Percentiles rank a stretch among this genome's conserved stretches.
Conservation (phyloP, 2,888 invertebrate species). For the Cordilura impudica region DNA sequence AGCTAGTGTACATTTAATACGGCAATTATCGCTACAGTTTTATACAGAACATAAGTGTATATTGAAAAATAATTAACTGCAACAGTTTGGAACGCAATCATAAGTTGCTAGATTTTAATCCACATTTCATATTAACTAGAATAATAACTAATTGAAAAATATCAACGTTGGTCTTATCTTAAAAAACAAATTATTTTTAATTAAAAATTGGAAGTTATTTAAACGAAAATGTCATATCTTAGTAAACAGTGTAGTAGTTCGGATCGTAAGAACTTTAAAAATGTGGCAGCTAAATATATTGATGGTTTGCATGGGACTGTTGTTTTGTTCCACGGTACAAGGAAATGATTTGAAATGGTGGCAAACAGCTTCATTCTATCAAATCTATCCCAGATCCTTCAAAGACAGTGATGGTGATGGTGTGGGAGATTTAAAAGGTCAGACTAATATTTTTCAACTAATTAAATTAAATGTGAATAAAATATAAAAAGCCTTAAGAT, state of each 20-base stretch:
- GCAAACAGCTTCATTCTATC: slow-evolving; percentile 88
- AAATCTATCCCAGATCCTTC: slow-evolving; percentile 91
- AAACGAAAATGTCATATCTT: neutral
- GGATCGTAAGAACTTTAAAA: neutral
- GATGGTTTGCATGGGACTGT: slow-evolving; percentile 52
- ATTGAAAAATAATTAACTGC: no score
- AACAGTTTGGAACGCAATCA: no score
- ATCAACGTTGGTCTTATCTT: no score
- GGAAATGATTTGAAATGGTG: slow-evolving; percentile 82
- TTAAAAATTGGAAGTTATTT: neutral
- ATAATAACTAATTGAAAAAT: no score
- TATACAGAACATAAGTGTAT: no score
- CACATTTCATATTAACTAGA: neutral
- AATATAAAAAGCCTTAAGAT: no score
- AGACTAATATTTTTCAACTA: no score
- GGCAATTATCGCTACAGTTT: no score
- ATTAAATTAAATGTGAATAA: no score
- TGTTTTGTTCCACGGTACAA: slow-evolving; percentile 60
- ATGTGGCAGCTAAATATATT: slow-evolving; percentile 47
- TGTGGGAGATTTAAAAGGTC: slow-evolving; percentile 89
- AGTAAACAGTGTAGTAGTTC: neutral
- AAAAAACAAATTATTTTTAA: no score
- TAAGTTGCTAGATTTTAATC: no score
- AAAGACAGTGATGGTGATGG: slow-evolving; percentile 91
- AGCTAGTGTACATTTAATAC: no score